Percentiles rank a stretch among this genome's conserved stretches.
Conservation (phyloP, 2,113 vertebrate genomes). For the Atherinomorus stipes region DNA sequence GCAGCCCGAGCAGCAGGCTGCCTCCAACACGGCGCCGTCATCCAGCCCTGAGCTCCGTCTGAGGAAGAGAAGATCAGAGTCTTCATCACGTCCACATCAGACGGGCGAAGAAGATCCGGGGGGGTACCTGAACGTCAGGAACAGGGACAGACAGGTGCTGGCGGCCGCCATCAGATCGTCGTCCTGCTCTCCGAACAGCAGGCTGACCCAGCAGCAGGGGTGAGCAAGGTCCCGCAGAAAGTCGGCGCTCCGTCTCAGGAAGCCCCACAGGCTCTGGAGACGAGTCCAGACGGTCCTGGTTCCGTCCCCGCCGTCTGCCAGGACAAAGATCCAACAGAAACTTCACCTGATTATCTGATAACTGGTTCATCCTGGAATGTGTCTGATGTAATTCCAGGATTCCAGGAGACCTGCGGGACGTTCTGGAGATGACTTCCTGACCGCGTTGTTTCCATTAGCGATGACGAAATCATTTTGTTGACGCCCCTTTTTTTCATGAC, state of each 20-base stretch:
- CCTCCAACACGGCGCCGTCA: not conserved
- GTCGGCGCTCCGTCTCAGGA: conserved; percentile 79
- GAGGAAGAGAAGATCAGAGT: not conserved
- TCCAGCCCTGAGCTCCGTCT: conserved; percentile 46
- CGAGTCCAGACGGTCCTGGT: conserved; percentile 55
- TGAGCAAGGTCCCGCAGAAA: conserved; percentile 59
- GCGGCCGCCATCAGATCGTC: conserved; percentile 96
- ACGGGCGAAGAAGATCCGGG: too few relatives aligned
- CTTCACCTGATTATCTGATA: too few relatives aligned
- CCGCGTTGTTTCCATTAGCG: too few relatives aligned
- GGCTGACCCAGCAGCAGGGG: conserved; percentile 87
- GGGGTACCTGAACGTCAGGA: conserved; percentile 81
- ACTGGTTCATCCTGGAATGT: too few relatives aligned
- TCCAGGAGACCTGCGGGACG: too few relatives aligned
- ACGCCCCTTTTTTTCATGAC: too few relatives aligned
- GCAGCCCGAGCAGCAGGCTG: conserved; percentile 77
- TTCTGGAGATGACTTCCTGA: too few relatives aligned
- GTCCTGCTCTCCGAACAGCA: conserved; percentile 93
- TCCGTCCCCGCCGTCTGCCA: conserved; percentile 35
- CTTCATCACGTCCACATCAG: too few relatives aligned
- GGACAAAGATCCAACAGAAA: not conserved
- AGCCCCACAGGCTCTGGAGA: conserved; percentile 78
- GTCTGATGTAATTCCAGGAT: too few relatives aligned
- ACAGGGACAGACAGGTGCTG: conserved; percentile 83
- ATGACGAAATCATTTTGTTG: too few relatives aligned